phyloP scores from a whole-genome alignment of 2,888 invertebrate genomes.

The Aphidius colemani region DNA sequence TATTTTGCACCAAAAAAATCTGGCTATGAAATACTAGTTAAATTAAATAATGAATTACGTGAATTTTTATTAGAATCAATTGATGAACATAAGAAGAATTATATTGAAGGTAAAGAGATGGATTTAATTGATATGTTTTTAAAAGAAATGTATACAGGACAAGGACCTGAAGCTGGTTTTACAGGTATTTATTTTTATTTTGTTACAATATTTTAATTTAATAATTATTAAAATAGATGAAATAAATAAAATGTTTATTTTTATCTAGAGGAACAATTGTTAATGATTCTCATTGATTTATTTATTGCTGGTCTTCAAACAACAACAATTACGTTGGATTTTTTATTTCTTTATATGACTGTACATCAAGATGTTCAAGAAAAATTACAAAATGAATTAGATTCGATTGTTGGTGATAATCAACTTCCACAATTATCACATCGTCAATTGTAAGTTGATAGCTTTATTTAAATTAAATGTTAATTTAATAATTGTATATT shows the following conservation, averaged over 20 bases:
- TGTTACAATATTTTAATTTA: conserved; percentile 7
- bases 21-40: conserved; percentile 66
- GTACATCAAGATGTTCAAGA: conserved; percentile 66
- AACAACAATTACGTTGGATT: conserved; percentile 68
- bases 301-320: conserved; percentile 72
- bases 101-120: conserved; percentile 59
- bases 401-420: conserved; percentile 56
- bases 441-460: conserved; percentile 57
- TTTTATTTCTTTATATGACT: conserved; percentile 67
- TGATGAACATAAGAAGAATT: conserved; percentile 62
- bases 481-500: not conserved
- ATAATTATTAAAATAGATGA: not conserved
- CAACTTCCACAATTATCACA: conserved; percentile 61
- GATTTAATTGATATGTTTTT: conserved; percentile 71
- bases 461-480: not conserved
- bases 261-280: conserved; percentile 66
- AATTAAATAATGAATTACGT: conserved; percentile 64
- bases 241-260: conserved; percentile 40
- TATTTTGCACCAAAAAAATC: conserved; percentile 66
- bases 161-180: conserved; percentile 53
- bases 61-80: conserved; percentile 61
- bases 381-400: conserved; percentile 65
- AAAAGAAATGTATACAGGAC: conserved; percentile 63
- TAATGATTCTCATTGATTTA: conserved; percentile 70
- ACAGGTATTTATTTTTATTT: conserved; percentile 54